Evolutionary conservation across 1,140 invertebrate species (phyloP).

Genomic region (Carcinoscorpius rotundicauda): DNA sequence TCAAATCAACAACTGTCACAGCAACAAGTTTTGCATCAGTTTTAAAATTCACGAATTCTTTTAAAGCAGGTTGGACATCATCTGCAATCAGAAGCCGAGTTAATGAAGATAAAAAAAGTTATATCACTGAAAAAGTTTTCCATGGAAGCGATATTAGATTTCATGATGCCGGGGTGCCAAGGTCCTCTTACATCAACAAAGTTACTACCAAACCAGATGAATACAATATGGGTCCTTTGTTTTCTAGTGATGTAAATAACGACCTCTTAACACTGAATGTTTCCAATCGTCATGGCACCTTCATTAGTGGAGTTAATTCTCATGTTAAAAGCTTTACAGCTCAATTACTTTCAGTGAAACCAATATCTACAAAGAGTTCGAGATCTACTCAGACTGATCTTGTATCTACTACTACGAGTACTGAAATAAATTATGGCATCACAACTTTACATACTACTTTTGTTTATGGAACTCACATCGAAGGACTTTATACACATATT

Average conservation of each 20-base stretch:
- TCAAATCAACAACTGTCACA: not conserved
- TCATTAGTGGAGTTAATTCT: conserved; percentile 34
- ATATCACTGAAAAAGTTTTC: conserved; percentile 29
- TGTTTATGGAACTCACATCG: conserved; percentile 69
- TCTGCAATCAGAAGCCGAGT: conserved; percentile 29
- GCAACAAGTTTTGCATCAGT: too few species aligned
- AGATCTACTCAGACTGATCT: conserved; percentile 47
- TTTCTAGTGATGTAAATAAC: conserved; percentile 28
- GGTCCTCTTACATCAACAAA: too few species aligned
- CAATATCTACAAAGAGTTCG: conserved; percentile 45
- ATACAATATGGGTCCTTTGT: conserved; percentile 30
- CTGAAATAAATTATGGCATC: conserved; percentile 78
- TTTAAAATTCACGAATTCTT: not conserved
- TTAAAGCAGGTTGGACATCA: conserved; percentile 34
- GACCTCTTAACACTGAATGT: conserved; percentile 30
- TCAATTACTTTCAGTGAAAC: conserved; percentile 47
- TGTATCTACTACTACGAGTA: conserved; percentile 71
- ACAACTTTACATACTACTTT: conserved; percentile 83
- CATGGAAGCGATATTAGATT: conserved; percentile 34
- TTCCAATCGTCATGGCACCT: conserved; percentile 33
- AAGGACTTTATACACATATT: conserved; percentile 75
- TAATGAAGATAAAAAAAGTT: conserved; percentile 29
- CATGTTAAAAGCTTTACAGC: conserved; percentile 53
- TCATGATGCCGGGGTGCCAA: conserved; percentile 30
- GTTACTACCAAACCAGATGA: too few species aligned